A percentile compares a stretch with the other conserved stretches of the same genome.
phyloP scores from a whole-genome alignment of 2,113 vertebrate species.

The Mastomys coucha region DNA sequence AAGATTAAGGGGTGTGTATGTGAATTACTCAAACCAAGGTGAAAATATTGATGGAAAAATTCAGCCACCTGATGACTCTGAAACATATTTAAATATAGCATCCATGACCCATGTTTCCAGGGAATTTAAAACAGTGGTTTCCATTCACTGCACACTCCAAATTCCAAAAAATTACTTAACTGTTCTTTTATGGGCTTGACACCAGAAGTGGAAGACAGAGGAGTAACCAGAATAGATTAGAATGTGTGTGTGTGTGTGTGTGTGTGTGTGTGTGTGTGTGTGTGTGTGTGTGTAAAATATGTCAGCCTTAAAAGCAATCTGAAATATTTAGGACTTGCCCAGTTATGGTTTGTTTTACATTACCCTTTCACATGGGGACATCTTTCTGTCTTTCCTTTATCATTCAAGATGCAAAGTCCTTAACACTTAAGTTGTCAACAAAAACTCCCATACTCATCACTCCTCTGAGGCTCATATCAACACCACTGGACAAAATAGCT shows the following conservation, averaged over 20 bases:
- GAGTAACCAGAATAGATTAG: conserved; percentile 38
- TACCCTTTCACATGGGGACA: not conserved
- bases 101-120: conserved; percentile 84
- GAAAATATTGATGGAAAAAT: conserved; percentile 86
- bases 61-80: conserved; percentile 84
- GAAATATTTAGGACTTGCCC: not conserved
- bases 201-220: not conserved
- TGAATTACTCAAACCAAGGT: conserved; percentile 86
- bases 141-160: conserved; percentile 60
- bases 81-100: conserved; percentile 87
- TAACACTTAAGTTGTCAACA: not conserved
- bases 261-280: not conserved
- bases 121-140: conserved; percentile 81
- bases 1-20: conserved; percentile 77
- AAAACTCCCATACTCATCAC: not conserved
- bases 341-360: not conserved
- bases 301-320: no score
- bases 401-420: not conserved
- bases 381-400: not conserved
- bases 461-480: not conserved
- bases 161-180: conserved; percentile 81
- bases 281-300: not conserved
- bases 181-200: conserved; percentile 78
- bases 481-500: not conserved
- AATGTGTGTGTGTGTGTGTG: not conserved